A percentile compares a stretch with the other conserved stretches of the same genome.
Conservation (phyloP, 1,140 invertebrate species). For the Agrypnia vestita region DNA sequence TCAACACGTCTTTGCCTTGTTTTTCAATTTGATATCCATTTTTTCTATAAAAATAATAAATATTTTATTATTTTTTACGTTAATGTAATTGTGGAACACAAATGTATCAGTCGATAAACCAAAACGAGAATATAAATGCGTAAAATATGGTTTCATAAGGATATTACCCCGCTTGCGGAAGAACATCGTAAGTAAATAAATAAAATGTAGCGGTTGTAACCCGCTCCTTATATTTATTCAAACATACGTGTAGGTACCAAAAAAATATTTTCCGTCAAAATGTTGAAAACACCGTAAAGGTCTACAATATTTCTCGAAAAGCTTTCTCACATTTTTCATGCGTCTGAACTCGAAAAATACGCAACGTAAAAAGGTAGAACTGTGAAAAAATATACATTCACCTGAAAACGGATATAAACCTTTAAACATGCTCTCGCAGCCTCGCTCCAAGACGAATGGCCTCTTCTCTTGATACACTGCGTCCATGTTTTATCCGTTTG, state of each 20-base stretch:
- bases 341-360: slow-evolving; percentile 34
- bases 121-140: too few relatives aligned
- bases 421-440: slow-evolving; percentile 51
- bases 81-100: too few relatives aligned
- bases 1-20: too few relatives aligned
- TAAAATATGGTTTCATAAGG: too few relatives aligned
- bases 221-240: too few relatives aligned
- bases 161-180: too few relatives aligned
- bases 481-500: slow-evolving; percentile 57
- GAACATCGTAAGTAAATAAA: too few relatives aligned
- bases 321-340: slow-evolving; percentile 35
- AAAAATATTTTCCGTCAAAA: slow-evolving; percentile 7
- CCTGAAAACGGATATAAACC: slow-evolving; percentile 56
- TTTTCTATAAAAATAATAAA: too few relatives aligned
- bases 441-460: slow-evolving; percentile 52
- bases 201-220: too few relatives aligned
- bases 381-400: slow-evolving; percentile 36
- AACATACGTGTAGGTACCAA: not conserved
- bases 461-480: slow-evolving; percentile 51
- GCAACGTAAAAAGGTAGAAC: slow-evolving; percentile 8
- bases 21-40: too few relatives aligned
- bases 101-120: too few relatives aligned
- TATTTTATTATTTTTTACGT: too few relatives aligned
- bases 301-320: slow-evolving; percentile 30
- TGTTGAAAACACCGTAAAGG: slow-evolving; percentile 3